These are phyloP conservation scores for Tetramorium alpestre DNA, from an alignment of 1,140 invertebrate species.

Conservation along the genomic window DNA sequence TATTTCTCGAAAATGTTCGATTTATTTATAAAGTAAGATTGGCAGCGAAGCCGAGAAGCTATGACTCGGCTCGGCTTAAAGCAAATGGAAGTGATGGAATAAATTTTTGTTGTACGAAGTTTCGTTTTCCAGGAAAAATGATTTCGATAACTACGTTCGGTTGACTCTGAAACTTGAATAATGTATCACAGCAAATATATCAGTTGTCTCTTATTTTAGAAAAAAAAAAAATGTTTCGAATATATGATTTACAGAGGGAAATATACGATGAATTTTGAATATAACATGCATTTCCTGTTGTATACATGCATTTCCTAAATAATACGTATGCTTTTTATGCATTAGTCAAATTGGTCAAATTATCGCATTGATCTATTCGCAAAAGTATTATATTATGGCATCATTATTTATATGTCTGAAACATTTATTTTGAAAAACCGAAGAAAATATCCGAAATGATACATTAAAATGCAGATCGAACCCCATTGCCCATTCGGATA, in stretches of 20 bases:
- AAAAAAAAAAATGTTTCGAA: not conserved
- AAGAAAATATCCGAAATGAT: too few species aligned
- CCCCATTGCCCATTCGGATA: not conserved
- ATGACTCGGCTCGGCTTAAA: not conserved
- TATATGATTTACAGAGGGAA: not conserved
- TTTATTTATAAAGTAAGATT: not conserved
- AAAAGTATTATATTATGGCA: not conserved
- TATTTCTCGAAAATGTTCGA: not conserved
- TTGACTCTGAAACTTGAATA: not conserved
- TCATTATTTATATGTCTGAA: not conserved
- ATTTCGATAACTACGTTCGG: not conserved
- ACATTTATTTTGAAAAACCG: not conserved
- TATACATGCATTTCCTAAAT: not conserved
- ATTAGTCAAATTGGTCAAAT: not conserved
- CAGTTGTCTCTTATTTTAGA: not conserved
- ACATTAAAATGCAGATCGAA: too few species aligned
- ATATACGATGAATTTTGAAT: not conserved
- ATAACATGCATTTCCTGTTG: not conserved
- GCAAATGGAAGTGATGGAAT: not conserved
- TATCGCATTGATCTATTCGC: not conserved
- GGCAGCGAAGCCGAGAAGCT: too few species aligned
- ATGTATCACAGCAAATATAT: not conserved
- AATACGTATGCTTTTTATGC: too few species aligned
- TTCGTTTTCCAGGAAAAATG: not conserved
- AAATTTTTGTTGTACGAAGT: not conserved